These are phyloP conservation scores for Platyscapa corneri DNA, from an alignment of 1,140 invertebrate genomes.

Conservation along the genomic window DNA sequence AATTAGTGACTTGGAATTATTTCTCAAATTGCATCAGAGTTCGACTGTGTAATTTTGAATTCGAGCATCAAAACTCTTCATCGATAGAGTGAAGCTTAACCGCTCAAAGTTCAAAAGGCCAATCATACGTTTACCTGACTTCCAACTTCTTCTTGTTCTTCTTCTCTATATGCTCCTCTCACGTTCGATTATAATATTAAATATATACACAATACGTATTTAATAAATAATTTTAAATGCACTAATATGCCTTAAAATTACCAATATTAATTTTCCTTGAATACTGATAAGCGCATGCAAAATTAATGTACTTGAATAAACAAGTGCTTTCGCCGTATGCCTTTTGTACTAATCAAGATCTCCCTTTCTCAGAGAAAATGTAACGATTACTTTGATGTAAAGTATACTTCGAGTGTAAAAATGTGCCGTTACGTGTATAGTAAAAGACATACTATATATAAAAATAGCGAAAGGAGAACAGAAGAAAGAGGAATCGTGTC, in stretches of 20 bases:
- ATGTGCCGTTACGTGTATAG: not conserved
- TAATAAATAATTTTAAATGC: no score
- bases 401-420: constrained; percentile 21
- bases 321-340: not conserved
- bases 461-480: not conserved
- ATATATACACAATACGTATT: no score
- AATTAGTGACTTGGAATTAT: not conserved
- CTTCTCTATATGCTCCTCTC: not conserved
- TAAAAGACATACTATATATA: constrained; percentile 4
- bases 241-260: not conserved
- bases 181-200: not conserved
- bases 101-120: no score
- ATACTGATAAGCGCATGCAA: not conserved
- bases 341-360: not conserved
- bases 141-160: not conserved
- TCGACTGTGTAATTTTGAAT: not conserved
- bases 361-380: not conserved
- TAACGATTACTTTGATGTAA: constrained; percentile 11
- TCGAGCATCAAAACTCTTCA: no score
- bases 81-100: no score
- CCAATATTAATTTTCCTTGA: not conserved
- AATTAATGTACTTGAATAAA: not conserved
- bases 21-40: not conserved
- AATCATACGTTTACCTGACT: no score
- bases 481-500: not conserved